Base-by-base conservation (phyloP, 1,140 invertebrate species). In the Zelostemma sp. region DNA sequence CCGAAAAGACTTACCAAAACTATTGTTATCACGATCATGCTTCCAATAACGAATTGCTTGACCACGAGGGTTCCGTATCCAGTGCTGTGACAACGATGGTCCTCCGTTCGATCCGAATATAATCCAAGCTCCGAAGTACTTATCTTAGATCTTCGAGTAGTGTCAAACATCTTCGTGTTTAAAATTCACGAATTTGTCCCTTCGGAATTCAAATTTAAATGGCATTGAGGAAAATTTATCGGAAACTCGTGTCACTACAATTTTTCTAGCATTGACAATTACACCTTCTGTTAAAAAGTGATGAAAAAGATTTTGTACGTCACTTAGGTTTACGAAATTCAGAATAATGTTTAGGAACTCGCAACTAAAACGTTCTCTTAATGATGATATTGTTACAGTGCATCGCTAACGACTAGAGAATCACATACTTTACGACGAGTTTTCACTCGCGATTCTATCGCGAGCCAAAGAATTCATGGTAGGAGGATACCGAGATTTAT, bases 51-150 rank as follows among this genome's bases (percentile, higher is more conserved):
- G 60, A 82, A 68, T 58, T 72, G 59, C 60, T 85, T 85, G 18
- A 74, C 68, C 1, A 80, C 65, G 1, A 80, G 61, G 11, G 72
- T 67, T 33, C 77, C 71, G 77, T 81, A 77, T 19, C 72, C 76
- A 63, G 50, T 83, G 16, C 62, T 79, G 40, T 68, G 75, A 53
- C 83, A 80, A 47, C 68, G 73, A 68, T 28, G n/a, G 2, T 48
- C 53, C 18, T 85, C 81, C 25, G 64, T 68, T 17, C 79, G 77
- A 77, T 85, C 83, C 8, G 81, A 83, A 56, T 85, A 85, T 17
- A 85, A 73, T 50, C 84, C 84, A 57, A 85, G 78, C 65, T 85
- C 83, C 3, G 84, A 85, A 28, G 78, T 83, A 66, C 80, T 85
- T 45, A 83, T 83, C 43, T 75, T 80, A 2, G 80, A 83, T 72